Evolutionary conservation across 2,113 vertebrate species (phyloP), one percentile per base, ranked within the genome.

Genomic region (Syrrhaptes paradoxus): DNA sequence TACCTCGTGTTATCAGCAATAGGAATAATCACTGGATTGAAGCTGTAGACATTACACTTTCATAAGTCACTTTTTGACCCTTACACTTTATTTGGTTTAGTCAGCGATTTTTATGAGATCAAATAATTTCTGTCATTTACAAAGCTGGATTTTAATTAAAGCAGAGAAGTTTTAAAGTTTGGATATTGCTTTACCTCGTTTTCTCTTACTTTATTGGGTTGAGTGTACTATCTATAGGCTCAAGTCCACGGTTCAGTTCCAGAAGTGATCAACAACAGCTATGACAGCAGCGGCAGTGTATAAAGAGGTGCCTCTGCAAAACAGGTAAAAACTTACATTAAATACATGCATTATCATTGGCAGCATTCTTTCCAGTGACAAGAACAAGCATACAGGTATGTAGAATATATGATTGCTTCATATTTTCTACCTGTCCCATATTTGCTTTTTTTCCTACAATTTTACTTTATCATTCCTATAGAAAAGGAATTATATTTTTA

Each of bases 131-230:
- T 61, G 31, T 43, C 67, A 68, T 78, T 92, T 95, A 79, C 65
- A 90, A 83, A 68, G 62, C 22, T 66, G 77, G 21, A 58, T 89
- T 85, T 85, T 43, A 80, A 52, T 20, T 89, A 41, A 38, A 38
- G 38, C 38, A 38, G 38, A 36, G 36, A 83, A 83, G 31, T 92
- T 75, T n/a, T 31, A 15, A 75, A 77, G 24, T 71, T 52, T 78
- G 21, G 31, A 45, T 70, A 55, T 6, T 45, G 16, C 19, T 18
- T 52, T 94, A 96, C 71, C 86, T 96, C 26, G 49, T 97, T 97
- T 95, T 86, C 88, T 71, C 63, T 73, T 34, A 11, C 31, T 36
- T 88, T 54, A 17, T 36, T n/a, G 45, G 8, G 73, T 31, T 52
- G 43, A 26, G 11, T 36, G 26, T 51, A 36, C 11, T 32, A 36